These are phyloP conservation scores for Boulengeromyrus knoepffleri DNA, from an alignment of 2,113 vertebrate genomes.

Conservation along the genomic window DNA sequence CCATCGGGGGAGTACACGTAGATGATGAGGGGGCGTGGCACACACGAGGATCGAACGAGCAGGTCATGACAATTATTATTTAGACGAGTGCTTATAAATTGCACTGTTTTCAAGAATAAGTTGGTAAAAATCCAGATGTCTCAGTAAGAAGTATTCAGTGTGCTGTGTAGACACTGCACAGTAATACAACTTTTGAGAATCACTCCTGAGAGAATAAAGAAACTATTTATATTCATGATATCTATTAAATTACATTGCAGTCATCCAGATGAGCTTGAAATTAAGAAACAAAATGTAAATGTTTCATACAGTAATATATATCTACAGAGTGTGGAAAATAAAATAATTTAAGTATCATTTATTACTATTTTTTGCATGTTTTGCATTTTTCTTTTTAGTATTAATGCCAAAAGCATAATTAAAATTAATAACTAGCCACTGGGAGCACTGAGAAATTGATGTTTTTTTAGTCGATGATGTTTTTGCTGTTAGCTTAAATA, in stretches of 20 bases:
- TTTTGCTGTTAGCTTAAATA: neutral
- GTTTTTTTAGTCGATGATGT: neutral
- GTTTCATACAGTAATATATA: neutral
- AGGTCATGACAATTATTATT: neutral
- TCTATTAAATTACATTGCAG: constrained; percentile 8
- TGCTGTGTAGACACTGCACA: neutral
- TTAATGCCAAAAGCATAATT: constrained; percentile 7
- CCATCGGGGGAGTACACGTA: too few relatives aligned
- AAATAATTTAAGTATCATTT: neutral
- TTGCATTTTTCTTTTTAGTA: neutral
- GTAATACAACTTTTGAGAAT: neutral
- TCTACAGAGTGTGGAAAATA: neutral
- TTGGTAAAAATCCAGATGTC: neutral
- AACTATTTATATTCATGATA: neutral
- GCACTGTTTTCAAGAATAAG: neutral
- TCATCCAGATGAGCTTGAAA: neutral
- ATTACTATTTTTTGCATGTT: neutral
- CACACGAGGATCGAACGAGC: too few relatives aligned
- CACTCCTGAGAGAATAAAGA: neutral
- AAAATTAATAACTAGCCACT: neutral
- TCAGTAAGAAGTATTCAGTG: neutral
- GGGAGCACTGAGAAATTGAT: neutral
- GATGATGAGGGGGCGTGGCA: too few relatives aligned
- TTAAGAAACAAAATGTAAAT: neutral
- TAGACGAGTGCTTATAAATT: neutral